Conservation (phyloP, 2,113 vertebrate species). For the Thunnus maccoyii region DNA sequence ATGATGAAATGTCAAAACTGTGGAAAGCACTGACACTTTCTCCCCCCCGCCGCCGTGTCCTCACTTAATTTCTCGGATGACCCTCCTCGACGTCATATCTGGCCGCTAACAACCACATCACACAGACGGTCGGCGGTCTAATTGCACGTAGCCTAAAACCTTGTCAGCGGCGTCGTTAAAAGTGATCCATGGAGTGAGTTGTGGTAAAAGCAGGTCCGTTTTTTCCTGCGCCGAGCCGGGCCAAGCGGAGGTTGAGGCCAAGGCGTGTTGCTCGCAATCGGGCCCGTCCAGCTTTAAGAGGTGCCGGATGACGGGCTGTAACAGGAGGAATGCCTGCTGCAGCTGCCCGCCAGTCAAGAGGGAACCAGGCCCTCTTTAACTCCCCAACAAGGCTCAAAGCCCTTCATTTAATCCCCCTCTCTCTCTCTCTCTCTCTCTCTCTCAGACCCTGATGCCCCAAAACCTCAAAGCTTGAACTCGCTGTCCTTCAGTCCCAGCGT, state of each 20-base stretch:
- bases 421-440: not conserved
- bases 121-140: not conserved
- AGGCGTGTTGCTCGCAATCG: constrained; percentile 46
- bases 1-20: constrained; percentile 4
- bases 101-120: no score
- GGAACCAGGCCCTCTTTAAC: not conserved
- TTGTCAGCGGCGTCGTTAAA: constrained; percentile 56
- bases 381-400: constrained; percentile 16
- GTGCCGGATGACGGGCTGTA: constrained; percentile 63
- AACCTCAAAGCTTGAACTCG: constrained; percentile 35
- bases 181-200: constrained; percentile 68
- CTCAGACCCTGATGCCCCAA: constrained; percentile 31
- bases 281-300: constrained; percentile 71
- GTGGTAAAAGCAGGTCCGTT: constrained; percentile 18
- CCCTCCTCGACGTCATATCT: not conserved
- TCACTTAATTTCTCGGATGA: no score
- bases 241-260: constrained; percentile 40
- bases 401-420: constrained; percentile 47
- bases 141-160: constrained; percentile 2
- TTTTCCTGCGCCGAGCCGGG: constrained; percentile 9
- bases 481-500: not conserved
- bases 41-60: not conserved
- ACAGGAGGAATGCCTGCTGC: constrained; percentile 64
- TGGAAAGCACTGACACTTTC: constrained; percentile 32
- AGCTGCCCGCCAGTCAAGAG: constrained; percentile 53